Conservation (phyloP, 2,113 vertebrate genomes). For the Picathartes gymnocephalus region DNA sequence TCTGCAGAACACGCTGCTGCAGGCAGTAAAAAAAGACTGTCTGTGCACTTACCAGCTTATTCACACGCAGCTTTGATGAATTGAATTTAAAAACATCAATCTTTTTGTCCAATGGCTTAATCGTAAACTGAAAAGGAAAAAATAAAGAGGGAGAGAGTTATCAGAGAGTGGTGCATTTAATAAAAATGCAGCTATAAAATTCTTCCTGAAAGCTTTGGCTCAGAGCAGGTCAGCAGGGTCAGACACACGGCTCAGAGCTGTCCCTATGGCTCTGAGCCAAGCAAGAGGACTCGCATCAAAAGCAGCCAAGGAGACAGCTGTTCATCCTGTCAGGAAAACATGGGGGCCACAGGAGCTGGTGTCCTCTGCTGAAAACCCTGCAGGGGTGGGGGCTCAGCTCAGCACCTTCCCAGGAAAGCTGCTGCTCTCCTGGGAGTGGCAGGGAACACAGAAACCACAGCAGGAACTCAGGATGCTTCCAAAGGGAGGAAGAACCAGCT, state of each 20-base stretch:
- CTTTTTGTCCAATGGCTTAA: slow-evolving; percentile 97
- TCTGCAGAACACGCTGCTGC: not conserved
- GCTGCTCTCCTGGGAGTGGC: not conserved
- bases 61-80: slow-evolving; percentile 91
- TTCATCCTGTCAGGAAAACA: not conserved
- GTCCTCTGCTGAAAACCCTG: not conserved
- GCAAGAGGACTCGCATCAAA: not conserved
- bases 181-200: not conserved
- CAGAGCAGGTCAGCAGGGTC: not conserved
- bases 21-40: not conserved
- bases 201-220: not conserved
- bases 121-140: slow-evolving; percentile 85
- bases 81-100: slow-evolving; percentile 96
- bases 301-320: slow-evolving; percentile 14
- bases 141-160: slow-evolving; percentile 17
- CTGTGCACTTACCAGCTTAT: slow-evolving; percentile 83
- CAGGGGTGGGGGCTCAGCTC: not conserved
- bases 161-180: not conserved
- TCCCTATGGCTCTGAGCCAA: not conserved
- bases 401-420: not conserved
- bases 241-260: not conserved
- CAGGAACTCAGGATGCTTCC: not conserved
- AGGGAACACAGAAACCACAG: not conserved
- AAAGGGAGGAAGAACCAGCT: not conserved
- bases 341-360: not conserved